phyloP scores from a whole-genome alignment of 2,797 vertebrate genomes.

The Aeoliscus strigatus region DNA sequence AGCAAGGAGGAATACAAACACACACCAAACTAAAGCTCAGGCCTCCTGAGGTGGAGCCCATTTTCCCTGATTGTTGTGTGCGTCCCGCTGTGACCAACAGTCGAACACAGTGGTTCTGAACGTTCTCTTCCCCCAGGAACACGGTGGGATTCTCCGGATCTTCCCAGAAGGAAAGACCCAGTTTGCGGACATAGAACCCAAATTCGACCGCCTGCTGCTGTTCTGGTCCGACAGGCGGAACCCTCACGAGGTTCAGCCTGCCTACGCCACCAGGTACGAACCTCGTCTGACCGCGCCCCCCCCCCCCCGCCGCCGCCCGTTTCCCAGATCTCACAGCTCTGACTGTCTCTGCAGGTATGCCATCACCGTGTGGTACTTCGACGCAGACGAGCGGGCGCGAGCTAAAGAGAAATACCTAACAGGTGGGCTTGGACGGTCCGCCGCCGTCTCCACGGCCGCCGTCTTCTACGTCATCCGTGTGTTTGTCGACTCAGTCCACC shows the following conservation, averaged over 20 bases:
- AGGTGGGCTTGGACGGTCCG: conserved; percentile 67
- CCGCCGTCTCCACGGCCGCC: too few species aligned
- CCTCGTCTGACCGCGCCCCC: too few species aligned
- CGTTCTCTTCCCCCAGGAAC: conserved; percentile 67
- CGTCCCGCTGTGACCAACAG: too few species aligned
- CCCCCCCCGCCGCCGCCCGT: too few species aligned
- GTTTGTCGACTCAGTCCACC: neutral
- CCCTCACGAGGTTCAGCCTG: conserved; percentile 97
- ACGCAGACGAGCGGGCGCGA: conserved; percentile 93
- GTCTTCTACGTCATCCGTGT: neutral
- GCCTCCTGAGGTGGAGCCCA: too few species aligned
- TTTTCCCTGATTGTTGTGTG: too few species aligned
- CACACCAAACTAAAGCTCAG: too few species aligned
- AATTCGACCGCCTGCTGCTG: conserved; percentile 93
- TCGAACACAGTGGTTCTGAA: too few species aligned
- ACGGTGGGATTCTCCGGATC: conserved; percentile 94
- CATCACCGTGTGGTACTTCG: conserved; percentile 99
- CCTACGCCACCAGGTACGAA: conserved; percentile 88
- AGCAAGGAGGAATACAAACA: too few species aligned
- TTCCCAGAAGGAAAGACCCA: conserved; percentile 97
- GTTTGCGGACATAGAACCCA: conserved; percentile 97
- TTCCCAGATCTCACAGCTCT: conserved; percentile 7
- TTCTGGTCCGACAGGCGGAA: conserved; percentile 99
- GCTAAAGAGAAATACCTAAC: conserved; percentile 98
- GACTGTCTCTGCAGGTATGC: conserved; percentile 85